phyloP scores from a whole-genome alignment of 2,113 vertebrate species.

The Nycticryphes semicollaris region DNA sequence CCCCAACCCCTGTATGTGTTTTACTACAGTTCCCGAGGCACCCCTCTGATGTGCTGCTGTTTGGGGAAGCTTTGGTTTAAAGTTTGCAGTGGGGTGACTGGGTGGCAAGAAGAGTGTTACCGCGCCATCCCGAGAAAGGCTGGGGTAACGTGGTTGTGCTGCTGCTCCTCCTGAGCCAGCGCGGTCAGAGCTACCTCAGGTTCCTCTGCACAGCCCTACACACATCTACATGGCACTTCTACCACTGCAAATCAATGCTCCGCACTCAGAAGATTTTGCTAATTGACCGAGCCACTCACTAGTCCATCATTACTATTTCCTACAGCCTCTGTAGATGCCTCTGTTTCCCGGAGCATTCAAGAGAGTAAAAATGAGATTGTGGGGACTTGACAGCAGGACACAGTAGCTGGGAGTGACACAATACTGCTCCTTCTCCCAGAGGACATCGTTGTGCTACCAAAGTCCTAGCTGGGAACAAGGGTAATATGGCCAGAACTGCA shows the following conservation, averaged over 20 bases:
- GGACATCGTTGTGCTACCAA: neutral
- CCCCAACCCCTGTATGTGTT: neutral
- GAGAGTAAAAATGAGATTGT: conserved; percentile 14
- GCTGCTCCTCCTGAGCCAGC: neutral
- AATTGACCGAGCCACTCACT: conserved; percentile 3
- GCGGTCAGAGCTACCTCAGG: neutral
- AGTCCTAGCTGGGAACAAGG: neutral
- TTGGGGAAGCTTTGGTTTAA: neutral
- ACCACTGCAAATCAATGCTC: neutral
- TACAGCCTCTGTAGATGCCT: neutral
- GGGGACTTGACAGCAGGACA: neutral
- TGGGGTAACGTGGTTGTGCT: neutral
- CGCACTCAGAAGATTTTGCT: neutral
- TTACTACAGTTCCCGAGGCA: neutral
- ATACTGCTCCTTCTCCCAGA: neutral
- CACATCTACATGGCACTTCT: neutral
- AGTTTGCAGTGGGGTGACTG: neutral
- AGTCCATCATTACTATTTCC: neutral
- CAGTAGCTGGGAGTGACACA: neutral
- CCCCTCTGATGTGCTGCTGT: neutral
- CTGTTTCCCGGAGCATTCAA: neutral
- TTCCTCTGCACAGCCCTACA: neutral
- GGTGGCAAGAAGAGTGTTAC: neutral
- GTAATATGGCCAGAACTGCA: neutral
- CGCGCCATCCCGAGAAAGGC: neutral